Evolutionary conservation across 2,888 invertebrate genomes (phyloP), one percentile per base, ranked within the genome.

Genomic region (Scaptomyza tumidula): DNA sequence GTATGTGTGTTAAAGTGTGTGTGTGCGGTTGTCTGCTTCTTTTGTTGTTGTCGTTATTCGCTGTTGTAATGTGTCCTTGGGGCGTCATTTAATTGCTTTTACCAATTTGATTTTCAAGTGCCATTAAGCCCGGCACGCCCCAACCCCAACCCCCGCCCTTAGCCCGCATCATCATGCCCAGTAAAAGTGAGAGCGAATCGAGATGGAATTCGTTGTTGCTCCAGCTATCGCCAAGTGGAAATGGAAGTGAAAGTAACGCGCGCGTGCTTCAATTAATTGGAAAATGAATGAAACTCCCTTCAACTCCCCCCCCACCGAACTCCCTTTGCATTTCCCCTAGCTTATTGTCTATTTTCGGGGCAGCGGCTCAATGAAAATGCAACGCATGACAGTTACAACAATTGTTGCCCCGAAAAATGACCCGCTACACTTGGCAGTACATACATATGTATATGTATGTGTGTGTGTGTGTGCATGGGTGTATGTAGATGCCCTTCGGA

Each of bases 11-110:
- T 24, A 24, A 53, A 45, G 46, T 31, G 53, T 13, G 49, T 53
- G 65, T 70, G 49, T 59, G 67, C 50, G 61, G 56, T 63, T 63
- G 61, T 64, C 61, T 57, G 63, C 33, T 9, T 44, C 43, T 53
- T 55, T 39, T 65, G 78, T 65, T 74, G 71, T 64, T 75, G 75
- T 55, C 53, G 44, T 49, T 59, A 73, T 49, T 52, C 71, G 80
- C 62, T 75, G 86, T 63, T 88, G 90, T 90, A 90, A 91, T 91
- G 86, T 91, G 92, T 92, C 91, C 91, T 91, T 91, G 91, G 91
- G 91, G 91, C 91, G 90, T 92, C 90, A 88, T 92, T 91, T 91
- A 91, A 91, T 91, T 91, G 91, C 90, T 91, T 91, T 88, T 89
- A 87, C 88, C 86, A 90, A 91, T 91, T 90, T 89, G 86, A 83